A percentile compares a stretch with the other conserved stretches of the same genome.
phyloP scores from a whole-genome alignment of 2,888 invertebrate genomes.

The Deilephila porcellus region DNA sequence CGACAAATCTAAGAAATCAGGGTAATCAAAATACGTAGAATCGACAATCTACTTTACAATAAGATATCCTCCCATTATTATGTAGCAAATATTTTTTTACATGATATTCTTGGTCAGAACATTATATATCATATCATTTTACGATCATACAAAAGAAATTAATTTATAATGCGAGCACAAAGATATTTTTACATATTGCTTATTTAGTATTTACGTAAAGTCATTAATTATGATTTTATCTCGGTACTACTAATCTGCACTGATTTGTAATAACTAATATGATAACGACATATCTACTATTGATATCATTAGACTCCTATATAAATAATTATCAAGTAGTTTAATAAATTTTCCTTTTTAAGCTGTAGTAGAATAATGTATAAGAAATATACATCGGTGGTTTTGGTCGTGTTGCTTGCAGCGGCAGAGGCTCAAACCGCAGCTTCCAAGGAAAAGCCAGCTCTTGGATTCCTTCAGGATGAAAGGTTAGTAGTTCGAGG shows the following conservation, averaged over 20 bases:
- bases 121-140: no score
- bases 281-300: conserved; percentile 49
- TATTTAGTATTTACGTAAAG: conserved; percentile 46
- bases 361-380: conserved; percentile 52
- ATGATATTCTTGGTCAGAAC: no score
- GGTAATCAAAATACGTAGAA: no score
- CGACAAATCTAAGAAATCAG: no score
- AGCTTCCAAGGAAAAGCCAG: conserved; percentile 18
- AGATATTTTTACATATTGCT: neutral
- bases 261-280: conserved; percentile 54
- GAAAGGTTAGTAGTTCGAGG: conserved; percentile 2
- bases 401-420: conserved; percentile 57
- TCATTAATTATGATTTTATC: conserved; percentile 63
- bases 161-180: no score
- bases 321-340: conserved; percentile 45
- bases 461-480: neutral
- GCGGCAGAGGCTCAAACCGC: conserved; percentile 61
- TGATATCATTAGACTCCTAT: conserved; percentile 53
- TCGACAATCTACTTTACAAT: no score
- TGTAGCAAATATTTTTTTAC: no score
- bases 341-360: conserved; percentile 28
- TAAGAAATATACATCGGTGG: conserved; percentile 58
- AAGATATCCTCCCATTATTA: no score
- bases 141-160: no score
- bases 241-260: conserved; percentile 47